Conservation (phyloP, 2,113 vertebrate species). For the Dryoscopus gambensis region DNA sequence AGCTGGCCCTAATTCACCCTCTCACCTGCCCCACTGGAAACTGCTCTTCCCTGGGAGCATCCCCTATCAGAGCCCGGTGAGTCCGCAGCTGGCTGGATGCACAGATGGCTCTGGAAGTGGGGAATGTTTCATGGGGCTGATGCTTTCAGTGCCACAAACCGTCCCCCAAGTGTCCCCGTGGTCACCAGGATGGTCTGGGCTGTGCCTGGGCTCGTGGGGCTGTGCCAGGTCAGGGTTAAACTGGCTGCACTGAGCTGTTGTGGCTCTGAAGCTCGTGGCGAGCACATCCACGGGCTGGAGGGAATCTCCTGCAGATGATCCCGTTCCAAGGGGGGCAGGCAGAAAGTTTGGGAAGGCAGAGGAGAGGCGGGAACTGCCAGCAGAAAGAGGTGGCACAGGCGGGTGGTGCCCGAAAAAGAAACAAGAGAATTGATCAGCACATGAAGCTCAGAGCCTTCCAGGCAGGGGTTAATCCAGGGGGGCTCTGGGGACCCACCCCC, state of each 20-base stretch:
- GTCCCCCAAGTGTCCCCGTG: neutral
- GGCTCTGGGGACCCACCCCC: neutral
- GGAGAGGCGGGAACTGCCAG: neutral
- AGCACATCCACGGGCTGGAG: neutral
- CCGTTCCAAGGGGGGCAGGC: neutral
- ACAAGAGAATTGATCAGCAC: neutral
- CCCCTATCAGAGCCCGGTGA: neutral
- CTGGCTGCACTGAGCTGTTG: neutral
- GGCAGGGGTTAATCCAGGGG: neutral
- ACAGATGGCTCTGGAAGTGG: neutral
- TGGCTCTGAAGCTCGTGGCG: accelerated
- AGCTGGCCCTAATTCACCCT: neutral
- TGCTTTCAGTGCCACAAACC: accelerated
- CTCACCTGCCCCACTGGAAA: neutral
- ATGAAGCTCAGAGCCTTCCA: neutral
- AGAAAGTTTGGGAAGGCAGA: neutral
- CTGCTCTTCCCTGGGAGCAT: neutral
- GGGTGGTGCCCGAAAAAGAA: neutral
- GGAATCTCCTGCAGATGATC: neutral
- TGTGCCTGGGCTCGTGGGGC: neutral
- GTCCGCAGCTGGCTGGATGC: neutral
- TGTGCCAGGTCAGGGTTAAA: neutral
- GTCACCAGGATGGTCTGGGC: neutral
- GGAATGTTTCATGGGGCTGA: neutral
- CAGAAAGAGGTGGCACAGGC: neutral